Conservation (phyloP, 64 coral and sea anemone species). For the Cladopsammia gracilis region DNA sequence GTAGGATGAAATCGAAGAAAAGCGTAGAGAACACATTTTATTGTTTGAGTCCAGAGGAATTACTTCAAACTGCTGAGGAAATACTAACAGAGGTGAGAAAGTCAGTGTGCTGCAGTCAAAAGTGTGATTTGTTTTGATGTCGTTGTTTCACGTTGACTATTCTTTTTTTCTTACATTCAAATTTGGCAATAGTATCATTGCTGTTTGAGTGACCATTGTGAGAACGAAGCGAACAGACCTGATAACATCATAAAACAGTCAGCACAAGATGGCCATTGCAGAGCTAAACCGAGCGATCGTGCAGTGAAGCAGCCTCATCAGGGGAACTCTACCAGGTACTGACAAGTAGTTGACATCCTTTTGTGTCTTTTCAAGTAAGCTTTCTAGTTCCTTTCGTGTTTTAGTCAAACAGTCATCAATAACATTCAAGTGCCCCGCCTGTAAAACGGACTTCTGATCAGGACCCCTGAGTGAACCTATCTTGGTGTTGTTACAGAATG, state of each 20-base stretch:
- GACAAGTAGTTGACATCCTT: too few species aligned
- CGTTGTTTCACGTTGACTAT: background rate
- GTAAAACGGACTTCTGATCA: too few species aligned
- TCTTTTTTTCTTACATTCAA: background rate
- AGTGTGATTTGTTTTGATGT: background rate
- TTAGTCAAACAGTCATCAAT: too few species aligned
- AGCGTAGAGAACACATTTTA: slow-evolving; percentile 7
- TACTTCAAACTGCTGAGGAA: slow-evolving; percentile 51
- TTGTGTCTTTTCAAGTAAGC: too few species aligned
- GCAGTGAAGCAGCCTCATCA: background rate
- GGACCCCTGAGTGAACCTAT: too few species aligned
- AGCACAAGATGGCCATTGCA: background rate
- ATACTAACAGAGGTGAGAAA: slow-evolving; percentile 4
- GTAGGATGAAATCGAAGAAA: slow-evolving; percentile 15
- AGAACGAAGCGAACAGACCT: background rate
- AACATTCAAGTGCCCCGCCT: too few species aligned
- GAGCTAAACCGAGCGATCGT: background rate
- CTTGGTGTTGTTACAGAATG: too few species aligned
- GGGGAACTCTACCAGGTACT: background rate
- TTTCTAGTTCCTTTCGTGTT: background rate
- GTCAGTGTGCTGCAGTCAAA: background rate
- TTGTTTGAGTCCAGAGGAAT: slow-evolving; percentile 35
- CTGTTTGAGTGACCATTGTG: background rate
- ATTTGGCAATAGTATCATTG: background rate
- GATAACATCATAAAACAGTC: background rate